Evolutionary conservation across 2,113 vertebrate species (phyloP), one percentile per base, ranked within the genome.

Genomic region (Dryoscopus gambensis): DNA sequence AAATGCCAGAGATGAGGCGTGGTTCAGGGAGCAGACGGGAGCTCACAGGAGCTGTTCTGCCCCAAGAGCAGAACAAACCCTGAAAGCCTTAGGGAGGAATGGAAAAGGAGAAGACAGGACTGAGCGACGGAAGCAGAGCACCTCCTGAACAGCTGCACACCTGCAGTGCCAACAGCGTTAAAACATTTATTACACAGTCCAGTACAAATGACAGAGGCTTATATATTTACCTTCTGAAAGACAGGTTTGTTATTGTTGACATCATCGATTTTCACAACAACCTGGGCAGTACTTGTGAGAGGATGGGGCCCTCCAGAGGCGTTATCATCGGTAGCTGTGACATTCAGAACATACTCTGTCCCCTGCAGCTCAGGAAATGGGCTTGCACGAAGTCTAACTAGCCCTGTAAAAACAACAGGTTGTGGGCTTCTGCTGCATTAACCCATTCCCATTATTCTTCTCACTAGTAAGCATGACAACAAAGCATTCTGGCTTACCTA

Each of bases 161-260:
- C 37, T 56, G 37, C 57, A 75, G 30, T 39, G 24, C 64, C 62
- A 67, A 46, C 12, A 35, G 24, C 13, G 6, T 60, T 44, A 75
- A 57, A 76, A 53, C 25, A 76, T 46, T 56, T 35, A 71, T 30
- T 28, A 27, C 40, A 57, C 30, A 56, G 14, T 14, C 37, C 52
- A 53, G 71, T 5, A 50, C 21, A 56, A 39, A 78, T 5, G 3
- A 57, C 23, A 4, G 8, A 46, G 40, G 13, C 46, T 88, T 52
- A 25, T 18, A 8, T 28, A 84, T 84, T 92, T 96, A 99, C 99
- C 98, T 98, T 98, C 90, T 98, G 98, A 96, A 99, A 99, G 59
- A 99, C 93, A 33, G 98, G 99, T 90, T 99, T 99, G 98, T 99
- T 99, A 94, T 98, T 99, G 97, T 99, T 99, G 89, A 99, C 98